Evolutionary conservation across 1,140 invertebrate genomes (phyloP).

Genomic region (Callitettix versicolor): DNA sequence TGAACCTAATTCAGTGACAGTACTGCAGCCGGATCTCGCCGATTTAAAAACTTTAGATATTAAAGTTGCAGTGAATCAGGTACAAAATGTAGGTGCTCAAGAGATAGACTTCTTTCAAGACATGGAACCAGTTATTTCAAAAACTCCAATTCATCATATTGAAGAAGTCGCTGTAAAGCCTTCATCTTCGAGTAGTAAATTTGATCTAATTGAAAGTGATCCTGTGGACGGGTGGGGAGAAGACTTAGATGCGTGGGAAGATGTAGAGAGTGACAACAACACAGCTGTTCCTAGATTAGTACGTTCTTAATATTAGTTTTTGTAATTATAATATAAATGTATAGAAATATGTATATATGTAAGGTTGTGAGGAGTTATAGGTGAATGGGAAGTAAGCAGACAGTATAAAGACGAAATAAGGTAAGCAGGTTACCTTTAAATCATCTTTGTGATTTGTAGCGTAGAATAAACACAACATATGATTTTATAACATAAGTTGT

Average conservation of each 20-base stretch:
- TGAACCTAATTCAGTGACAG: constrained; percentile 31
- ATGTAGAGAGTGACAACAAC: constrained; percentile 8
- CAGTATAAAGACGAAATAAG: no score
- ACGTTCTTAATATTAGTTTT: no score
- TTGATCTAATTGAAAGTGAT: constrained; percentile 22
- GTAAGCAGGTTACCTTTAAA: no score
- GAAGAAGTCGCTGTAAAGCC: constrained; percentile 21
- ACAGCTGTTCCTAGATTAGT: background rate
- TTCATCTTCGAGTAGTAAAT: constrained; percentile 33
- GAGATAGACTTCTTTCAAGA: constrained; percentile 71
- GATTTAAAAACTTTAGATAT: constrained; percentile 41
- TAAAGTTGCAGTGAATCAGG: constrained; percentile 29
- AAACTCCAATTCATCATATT: constrained; percentile 40
- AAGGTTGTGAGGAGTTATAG: no score
- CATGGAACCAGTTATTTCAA: constrained; percentile 70
- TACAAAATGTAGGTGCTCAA: constrained; percentile 31
- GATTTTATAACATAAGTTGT: no score
- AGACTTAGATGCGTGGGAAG: constrained; percentile 34
- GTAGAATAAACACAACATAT: no score
- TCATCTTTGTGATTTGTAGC: no score
- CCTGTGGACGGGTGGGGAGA: constrained; percentile 30
- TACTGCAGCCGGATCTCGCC: constrained; percentile 63
- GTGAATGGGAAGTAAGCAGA: no score
- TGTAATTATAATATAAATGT: no score
- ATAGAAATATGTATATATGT: no score